Evolutionary conservation across 2,113 vertebrate species (phyloP), one percentile per base, ranked within the genome.

Genomic region (Melanotaenia duboulayi): DNA sequence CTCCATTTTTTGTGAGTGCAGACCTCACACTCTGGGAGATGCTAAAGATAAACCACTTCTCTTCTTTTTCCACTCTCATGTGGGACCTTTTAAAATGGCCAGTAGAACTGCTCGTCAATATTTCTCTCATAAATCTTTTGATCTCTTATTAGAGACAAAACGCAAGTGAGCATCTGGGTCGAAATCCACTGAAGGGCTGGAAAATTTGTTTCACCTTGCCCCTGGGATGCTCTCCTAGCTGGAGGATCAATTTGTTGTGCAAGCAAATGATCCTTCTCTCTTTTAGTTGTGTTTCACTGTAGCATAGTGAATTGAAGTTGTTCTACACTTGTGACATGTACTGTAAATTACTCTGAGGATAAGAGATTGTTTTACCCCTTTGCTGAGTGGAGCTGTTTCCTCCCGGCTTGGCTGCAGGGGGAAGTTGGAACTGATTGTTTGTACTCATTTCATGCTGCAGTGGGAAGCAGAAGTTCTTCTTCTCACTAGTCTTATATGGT

Each of bases 121-220:
- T 87, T 75, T 64, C 63, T 39, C 35, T 65, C 77, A 85, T 77
- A 81, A 83, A 87, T 87, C 83, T 84, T 64, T 75, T 1, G 62
- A 35, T 76, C 7, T 79, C 65, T 66, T 84, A 87, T 86, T 71
- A 84, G 74, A 89, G 79, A 86, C 69, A 73, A 86, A 89, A 62
- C 23, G 5, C 74, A 66, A 64, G 71, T 73, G 52, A 63, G 78
- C 48, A 66, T 76, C 61, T 71, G 55, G 78, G 73, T 74, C 11
- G 9, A 69, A 78, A 68, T 80, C 35, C 58, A 57, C 44, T 74
- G 70, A 82, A 82, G 13, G 6, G 42, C 64, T 68, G 55, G 61
- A 64, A 57, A 61, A 60, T 80, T 24, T 51, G 54, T 82, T 87
- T 83, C 77, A 49, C 63, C 56, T 61, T 71, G 16, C 44, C 32